phyloP scores from a whole-genome alignment of 2,888 invertebrate species.

The Stenurella melanura region DNA sequence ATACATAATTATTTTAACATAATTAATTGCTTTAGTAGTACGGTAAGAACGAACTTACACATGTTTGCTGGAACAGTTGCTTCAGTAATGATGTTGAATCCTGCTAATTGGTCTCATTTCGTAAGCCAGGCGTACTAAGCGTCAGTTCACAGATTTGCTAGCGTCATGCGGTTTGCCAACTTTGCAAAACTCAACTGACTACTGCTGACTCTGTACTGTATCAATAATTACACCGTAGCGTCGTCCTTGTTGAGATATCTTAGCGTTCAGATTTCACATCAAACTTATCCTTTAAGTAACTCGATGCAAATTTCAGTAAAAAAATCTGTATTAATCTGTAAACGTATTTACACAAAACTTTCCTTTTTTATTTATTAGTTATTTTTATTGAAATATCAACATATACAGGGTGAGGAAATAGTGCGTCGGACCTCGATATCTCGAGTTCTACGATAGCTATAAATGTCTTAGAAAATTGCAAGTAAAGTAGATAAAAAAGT shows the following conservation, averaged over 20 bases:
- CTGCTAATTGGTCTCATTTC: conserved; percentile 60
- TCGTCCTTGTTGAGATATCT: background rate
- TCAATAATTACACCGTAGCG: conserved; percentile 55
- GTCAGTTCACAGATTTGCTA: conserved; percentile 49
- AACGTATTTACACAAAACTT: too few relatives aligned
- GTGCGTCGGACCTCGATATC: too few relatives aligned
- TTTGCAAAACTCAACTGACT: conserved; percentile 59
- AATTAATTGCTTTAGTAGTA: background rate
- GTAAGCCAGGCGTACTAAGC: conserved; percentile 52
- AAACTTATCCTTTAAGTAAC: background rate
- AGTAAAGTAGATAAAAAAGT: too few relatives aligned
- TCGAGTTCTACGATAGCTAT: too few relatives aligned
- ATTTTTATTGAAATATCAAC: too few relatives aligned
- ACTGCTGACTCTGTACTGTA: conserved; percentile 55
- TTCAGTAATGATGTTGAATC: background rate
- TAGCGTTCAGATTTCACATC: background rate
- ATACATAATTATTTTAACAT: background rate
- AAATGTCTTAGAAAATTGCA: too few relatives aligned
- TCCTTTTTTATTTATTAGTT: too few relatives aligned
- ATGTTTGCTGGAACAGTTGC: background rate
- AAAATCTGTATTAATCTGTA: too few relatives aligned
- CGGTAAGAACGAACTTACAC: background rate
- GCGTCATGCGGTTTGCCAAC: conserved; percentile 62
- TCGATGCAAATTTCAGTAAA: too few relatives aligned
- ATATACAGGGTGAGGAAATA: too few relatives aligned